Conservation (phyloP, 2,797 vertebrate species). For the Balearica regulorum region DNA sequence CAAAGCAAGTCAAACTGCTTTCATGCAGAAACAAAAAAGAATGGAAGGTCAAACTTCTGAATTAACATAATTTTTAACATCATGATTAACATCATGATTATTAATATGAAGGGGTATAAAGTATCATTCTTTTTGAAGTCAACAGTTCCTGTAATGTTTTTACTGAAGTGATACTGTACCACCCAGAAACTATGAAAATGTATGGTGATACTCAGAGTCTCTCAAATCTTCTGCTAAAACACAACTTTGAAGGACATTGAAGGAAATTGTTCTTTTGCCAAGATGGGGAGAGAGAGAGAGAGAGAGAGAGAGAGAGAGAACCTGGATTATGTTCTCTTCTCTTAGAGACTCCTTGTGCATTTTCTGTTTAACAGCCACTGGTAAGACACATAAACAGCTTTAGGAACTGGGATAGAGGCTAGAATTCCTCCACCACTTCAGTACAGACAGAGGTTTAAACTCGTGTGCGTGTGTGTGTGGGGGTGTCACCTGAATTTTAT, state of each 20-base stretch:
- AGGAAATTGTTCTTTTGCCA: background rate
- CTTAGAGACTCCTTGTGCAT: background rate
- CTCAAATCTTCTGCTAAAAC: background rate
- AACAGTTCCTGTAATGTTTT: background rate
- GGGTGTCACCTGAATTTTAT: background rate
- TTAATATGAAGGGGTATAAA: background rate
- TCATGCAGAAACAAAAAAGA: background rate
- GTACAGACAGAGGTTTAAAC: background rate
- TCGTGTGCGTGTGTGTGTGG: accelerated
- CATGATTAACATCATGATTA: background rate
- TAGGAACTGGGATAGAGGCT: background rate
- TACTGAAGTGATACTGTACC: background rate
- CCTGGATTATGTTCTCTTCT: background rate
- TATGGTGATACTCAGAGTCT: background rate
- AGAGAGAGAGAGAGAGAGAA: background rate
- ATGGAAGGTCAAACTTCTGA: background rate
- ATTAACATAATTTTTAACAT: background rate
- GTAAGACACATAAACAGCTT: background rate
- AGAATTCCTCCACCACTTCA: background rate
- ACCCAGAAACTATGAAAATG: background rate
- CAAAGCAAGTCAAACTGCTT: background rate
- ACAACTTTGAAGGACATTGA: background rate
- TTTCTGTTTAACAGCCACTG: background rate
- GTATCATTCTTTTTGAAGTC: background rate
- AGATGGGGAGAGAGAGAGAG: background rate